Percentiles rank a stretch among this genome's conserved stretches.
Evolutionary conservation across 2,113 vertebrate genomes (phyloP).

Genomic region (Siphamia tubifer): DNA sequence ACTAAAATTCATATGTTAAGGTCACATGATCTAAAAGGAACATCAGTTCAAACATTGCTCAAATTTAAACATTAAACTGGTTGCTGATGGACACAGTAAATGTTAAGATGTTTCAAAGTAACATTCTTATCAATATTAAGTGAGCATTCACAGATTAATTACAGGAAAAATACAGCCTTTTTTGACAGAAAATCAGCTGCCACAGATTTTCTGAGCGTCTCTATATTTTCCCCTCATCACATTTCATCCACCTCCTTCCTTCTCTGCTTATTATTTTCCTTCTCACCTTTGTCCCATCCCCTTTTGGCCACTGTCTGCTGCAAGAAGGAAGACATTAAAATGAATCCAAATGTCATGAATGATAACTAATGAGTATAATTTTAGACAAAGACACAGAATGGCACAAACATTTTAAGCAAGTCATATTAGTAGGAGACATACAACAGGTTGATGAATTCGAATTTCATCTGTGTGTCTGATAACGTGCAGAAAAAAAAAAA

Average conservation of each 20-base stretch:
- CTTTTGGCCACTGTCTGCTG: slow-evolving; percentile 9
- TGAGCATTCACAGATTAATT: neutral
- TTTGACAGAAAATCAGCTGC: neutral
- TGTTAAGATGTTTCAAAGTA: too few relatives aligned
- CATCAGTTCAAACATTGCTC: neutral
- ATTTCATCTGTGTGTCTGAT: slow-evolving; percentile 44
- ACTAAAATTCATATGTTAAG: too few relatives aligned
- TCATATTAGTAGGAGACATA: slow-evolving; percentile 13
- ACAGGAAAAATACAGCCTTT: neutral
- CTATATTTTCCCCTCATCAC: neutral
- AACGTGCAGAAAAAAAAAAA: slow-evolving; percentile 11
- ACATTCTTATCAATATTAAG: neutral
- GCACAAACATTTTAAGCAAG: slow-evolving; percentile 14
- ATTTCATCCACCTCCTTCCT: neutral
- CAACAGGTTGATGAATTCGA: slow-evolving; percentile 19
- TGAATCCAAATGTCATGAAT: slow-evolving; percentile 32
- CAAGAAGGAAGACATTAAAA: slow-evolving; percentile 39
- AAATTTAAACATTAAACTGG: too few relatives aligned
- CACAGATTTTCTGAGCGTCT: neutral
- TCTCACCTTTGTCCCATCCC: neutral
- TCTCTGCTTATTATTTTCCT: neutral
- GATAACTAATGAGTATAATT: slow-evolving; percentile 33
- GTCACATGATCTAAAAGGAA: too few relatives aligned
- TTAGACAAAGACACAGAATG: slow-evolving; percentile 6
- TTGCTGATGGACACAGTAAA: too few relatives aligned